Percentiles rank a stretch among this genome's conserved stretches.
Evolutionary conservation across 2,113 vertebrate species (phyloP).

Genomic region (Psittacara wagleri): DNA sequence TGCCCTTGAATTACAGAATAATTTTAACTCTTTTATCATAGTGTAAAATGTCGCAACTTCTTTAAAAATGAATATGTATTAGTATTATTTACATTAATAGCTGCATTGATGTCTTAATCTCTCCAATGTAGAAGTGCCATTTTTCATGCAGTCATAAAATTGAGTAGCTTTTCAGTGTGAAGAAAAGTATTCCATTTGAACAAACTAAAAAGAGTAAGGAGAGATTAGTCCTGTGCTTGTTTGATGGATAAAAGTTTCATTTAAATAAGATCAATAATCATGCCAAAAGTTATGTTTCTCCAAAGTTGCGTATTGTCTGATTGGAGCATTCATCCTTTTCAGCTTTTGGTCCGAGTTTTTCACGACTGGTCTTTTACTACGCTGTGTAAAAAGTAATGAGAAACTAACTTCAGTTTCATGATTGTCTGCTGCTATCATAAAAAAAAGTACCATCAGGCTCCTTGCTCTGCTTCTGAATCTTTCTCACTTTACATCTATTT

Average conservation of each 20-base stretch:
- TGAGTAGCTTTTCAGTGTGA: not conserved
- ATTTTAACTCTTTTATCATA: not conserved
- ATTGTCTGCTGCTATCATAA: not conserved
- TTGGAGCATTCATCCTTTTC: not conserved
- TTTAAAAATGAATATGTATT: conserved; percentile 7
- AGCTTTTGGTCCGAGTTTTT: not conserved
- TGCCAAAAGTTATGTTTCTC: not conserved
- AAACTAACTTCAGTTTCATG: not conserved
- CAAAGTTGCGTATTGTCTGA: not conserved
- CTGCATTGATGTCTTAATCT: not conserved
- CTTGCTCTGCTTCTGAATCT: not conserved
- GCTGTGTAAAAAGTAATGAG: not conserved
- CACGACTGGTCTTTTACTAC: not conserved
- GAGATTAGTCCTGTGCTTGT: not conserved
- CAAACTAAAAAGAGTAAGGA: not conserved
- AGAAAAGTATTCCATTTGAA: not conserved
- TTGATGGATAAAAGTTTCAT: not conserved
- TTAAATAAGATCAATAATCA: not conserved
- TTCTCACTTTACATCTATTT: not conserved
- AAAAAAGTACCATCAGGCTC: not conserved
- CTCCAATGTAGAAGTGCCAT: not conserved
- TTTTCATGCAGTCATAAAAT: not conserved
- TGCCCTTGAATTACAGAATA: conserved; percentile 4
- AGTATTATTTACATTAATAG: conserved; percentile 21
- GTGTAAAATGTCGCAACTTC: not conserved